Evolutionary conservation across 2,888 invertebrate species (phyloP), one percentile per base, ranked within the genome.

Genomic region (Achlya flavicornis): DNA sequence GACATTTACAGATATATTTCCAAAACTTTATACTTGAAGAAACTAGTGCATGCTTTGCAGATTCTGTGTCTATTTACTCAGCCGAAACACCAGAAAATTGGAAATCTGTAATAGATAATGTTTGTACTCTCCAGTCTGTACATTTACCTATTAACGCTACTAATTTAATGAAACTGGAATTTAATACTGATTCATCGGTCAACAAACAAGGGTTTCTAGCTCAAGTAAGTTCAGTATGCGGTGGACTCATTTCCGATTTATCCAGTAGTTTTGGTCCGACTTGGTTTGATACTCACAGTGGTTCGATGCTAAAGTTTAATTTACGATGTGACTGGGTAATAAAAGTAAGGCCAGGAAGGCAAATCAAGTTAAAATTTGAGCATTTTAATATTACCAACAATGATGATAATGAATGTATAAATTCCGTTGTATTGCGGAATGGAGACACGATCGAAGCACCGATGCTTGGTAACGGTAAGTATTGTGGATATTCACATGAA

Each of bases 391-490:
- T 98, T 58, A 91, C 92, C 3, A 95, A 86, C 76, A 79, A 72
- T 48, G 76, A 83, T 35, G 81, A 81, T 16, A 72, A 81, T 35
- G 0, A 6, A 14, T 93, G 92, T 71, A 43, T 58, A 14, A 81
- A 85, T 61, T 86, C 82, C 68, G 91, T 94, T 32, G 81, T 96
- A 95, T 76, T 97, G 61, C 95, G 95, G 76, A 98, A 98, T 87
- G 98, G 98, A 0, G 94, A 94, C 60, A 95, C 95, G 64, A 74
- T 87, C 0, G 94, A 95, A 66, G 97, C 98, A 0, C 97, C 98
- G 0, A 84, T 96, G 46, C 85, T 98, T 48, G 96, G 96, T 0
- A 87, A 89, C 60, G 97, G 97, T 3, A 97, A 96, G 85, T 97
- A 95, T 81, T 98, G 98, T 79, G 95, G 95, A 0, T 86, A 82